Percentiles rank a stretch among this genome's conserved stretches.
Conservation (phyloP, 2,888 invertebrate genomes). For the Leucozona laternaria region DNA sequence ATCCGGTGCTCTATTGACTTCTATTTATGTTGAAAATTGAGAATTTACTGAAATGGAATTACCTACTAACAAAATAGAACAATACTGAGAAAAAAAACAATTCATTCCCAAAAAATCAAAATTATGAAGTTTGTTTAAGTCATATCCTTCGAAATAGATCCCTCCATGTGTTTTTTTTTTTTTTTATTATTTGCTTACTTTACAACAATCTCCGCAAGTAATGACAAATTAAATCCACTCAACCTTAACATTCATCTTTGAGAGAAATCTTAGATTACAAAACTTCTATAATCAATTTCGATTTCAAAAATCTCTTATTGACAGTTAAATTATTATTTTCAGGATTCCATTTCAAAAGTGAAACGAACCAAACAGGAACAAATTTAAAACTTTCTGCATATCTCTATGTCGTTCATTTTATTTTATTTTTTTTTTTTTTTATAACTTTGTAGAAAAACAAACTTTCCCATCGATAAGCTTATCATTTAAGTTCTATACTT, state of each 20-base stretch:
- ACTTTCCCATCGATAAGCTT: constrained; percentile 24
- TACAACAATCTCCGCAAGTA: not conserved
- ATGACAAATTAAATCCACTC: constrained; percentile 2
- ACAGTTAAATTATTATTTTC: not conserved
- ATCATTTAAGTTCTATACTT: constrained; percentile 19
- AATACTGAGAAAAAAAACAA: too few species aligned
- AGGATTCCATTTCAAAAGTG: not conserved
- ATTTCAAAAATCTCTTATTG: constrained; percentile 1
- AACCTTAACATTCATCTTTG: constrained; percentile 1
- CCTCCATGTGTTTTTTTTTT: not conserved
- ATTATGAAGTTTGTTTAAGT: too few species aligned
- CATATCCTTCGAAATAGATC: too few species aligned
- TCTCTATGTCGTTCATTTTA: not conserved
- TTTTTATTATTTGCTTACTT: not conserved
- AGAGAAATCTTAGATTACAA: not conserved
- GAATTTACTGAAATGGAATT: too few species aligned
- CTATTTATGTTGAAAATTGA: too few species aligned
- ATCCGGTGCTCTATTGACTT: too few species aligned
- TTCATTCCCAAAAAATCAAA: too few species aligned
- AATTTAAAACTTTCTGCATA: constrained; percentile 12
- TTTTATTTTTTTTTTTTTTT: not conserved
- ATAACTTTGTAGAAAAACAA: constrained; percentile 1
- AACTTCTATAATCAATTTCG: constrained; percentile 11
- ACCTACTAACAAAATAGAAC: not conserved
- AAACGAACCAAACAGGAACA: constrained; percentile 20